A percentile compares a stretch with the other conserved stretches of the same genome.
phyloP scores from a whole-genome alignment of 2,797 vertebrate genomes.

The Vespertilio murinus region DNA sequence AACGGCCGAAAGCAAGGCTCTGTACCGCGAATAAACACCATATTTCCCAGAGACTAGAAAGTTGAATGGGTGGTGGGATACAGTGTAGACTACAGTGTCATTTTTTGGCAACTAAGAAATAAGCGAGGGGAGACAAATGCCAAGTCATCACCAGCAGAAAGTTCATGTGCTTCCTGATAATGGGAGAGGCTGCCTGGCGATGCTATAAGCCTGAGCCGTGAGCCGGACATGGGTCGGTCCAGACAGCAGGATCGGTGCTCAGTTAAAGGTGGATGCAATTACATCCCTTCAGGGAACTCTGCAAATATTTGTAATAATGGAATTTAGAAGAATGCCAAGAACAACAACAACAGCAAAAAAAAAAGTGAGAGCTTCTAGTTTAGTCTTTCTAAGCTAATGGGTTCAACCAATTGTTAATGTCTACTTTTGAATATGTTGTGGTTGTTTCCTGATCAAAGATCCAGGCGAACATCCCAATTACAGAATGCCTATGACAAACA shows the following conservation, averaged over 20 bases:
- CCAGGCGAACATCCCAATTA: neutral
- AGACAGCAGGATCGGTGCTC: neutral
- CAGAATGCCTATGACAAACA: neutral
- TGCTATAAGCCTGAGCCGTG: neutral
- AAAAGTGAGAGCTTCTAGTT: neutral
- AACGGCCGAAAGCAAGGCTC: neutral
- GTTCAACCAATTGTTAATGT: neutral
- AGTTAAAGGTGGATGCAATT: neutral
- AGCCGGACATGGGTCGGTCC: neutral
- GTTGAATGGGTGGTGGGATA: neutral
- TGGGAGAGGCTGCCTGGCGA: neutral
- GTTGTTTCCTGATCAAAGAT: neutral
- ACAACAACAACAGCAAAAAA: neutral
- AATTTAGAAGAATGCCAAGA: neutral
- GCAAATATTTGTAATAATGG: neutral
- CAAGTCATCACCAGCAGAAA: neutral
- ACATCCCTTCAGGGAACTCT: neutral
- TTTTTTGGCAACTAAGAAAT: constrained; percentile 23
- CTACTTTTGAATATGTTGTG: neutral
- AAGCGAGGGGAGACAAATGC: neutral
- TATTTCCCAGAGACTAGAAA: constrained; percentile 7
- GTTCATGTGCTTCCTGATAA: neutral
- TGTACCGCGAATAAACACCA: neutral
- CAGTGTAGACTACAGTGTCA: neutral
- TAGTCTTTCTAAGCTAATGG: constrained; percentile 9